These are phyloP conservation scores for Todiramphus chloris DNA, from an alignment of 2,113 vertebrate genomes.

Conservation along the genomic window DNA sequence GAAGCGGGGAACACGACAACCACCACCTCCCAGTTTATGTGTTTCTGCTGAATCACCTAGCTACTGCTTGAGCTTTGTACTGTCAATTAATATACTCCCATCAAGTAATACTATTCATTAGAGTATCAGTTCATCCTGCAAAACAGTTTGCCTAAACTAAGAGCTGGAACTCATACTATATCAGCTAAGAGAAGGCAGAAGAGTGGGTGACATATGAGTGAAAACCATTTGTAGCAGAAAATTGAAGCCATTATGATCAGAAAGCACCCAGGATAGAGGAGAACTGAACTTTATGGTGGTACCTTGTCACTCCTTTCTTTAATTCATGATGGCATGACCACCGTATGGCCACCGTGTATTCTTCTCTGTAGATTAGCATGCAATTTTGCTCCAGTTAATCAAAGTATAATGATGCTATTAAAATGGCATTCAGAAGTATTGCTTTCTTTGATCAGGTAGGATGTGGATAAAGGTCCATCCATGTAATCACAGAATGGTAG, in stretches of 20 bases:
- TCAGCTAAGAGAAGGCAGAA: background rate
- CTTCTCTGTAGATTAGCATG: background rate
- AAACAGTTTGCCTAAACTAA: background rate
- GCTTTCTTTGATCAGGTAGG: background rate
- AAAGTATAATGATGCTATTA: background rate
- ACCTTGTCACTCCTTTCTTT: background rate
- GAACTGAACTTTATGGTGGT: background rate
- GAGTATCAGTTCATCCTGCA: background rate
- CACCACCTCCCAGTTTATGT: background rate
- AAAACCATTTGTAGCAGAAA: background rate
- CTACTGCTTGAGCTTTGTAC: background rate
- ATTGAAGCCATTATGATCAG: background rate
- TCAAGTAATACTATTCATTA: background rate
- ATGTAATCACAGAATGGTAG: too few relatives aligned
- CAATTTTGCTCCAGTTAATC: background rate
- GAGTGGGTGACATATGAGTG: background rate
- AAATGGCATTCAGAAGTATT: background rate
- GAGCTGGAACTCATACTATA: background rate
- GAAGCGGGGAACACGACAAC: background rate
- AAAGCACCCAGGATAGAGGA: background rate
- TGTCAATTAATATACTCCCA: background rate
- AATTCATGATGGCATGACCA: background rate
- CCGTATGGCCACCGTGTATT: background rate
- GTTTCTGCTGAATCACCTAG: background rate
- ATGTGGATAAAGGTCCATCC: background rate